Evolutionary conservation across 64 coral and sea anemone species (phyloP), one percentile per base, ranked within the genome.

Genomic region (Montipora foliosa): DNA sequence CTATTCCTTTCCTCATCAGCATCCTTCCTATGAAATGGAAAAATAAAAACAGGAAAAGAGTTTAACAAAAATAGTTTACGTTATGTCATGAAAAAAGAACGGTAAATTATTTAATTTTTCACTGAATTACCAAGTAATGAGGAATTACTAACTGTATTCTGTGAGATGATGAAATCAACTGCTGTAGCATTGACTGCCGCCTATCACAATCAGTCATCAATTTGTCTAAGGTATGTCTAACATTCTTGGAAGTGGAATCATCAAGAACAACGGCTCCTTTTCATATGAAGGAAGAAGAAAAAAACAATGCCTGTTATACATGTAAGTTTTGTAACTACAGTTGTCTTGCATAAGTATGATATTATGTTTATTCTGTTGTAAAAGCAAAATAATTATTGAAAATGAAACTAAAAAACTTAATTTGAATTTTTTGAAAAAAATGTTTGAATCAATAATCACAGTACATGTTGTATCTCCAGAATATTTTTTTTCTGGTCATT

Each of bases 121-220:
- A 11, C 53, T 1, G 1, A 57, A 6, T 57, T 57, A 8, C 53
- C 6, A 57, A 57, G 1, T 12, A 64, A 64, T 14, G 13, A 3
- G 3, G 13, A 86, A 45, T 16, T 61, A 93, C 96, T 84, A 67
- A 99, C 97, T 99, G 97, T 87, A 99, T 94, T 94, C 90, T 94
- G 13, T 96, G 94, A 77, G 97, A 99, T 48, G 97, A 95, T 29
- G 94, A 89, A 67, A 99, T 99, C 1, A 99, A 86, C 86, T 99
- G 94, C 75, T 99, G 97, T 15, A 99, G 95, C 79, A 99, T 70
- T 8, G 97, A 90, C 79, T 99, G 97, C 53, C 97, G 49, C 83
- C 97, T 82, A n/a, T 99, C 97, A 92, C 95, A 92, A 77, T 99
- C 95, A 89, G 95, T 76, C 92, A 99, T 92, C 59, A 99, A 64